Evolutionary conservation across 1,140 invertebrate genomes (phyloP).

Genomic region (Penaeus japonicus): DNA sequence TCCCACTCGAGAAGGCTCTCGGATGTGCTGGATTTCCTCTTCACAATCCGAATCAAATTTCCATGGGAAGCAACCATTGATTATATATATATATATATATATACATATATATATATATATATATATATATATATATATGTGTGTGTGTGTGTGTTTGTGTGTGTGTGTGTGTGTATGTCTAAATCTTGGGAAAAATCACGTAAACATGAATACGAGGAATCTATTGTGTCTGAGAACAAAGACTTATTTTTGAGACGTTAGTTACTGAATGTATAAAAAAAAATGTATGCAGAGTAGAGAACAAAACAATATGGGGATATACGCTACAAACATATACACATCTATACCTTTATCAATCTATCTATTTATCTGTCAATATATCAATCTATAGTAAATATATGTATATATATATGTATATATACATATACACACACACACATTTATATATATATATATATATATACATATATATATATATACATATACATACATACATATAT

Average conservation of each 20-base stretch:
- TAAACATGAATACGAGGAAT: background rate
- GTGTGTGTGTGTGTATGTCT: background rate
- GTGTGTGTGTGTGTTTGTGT: background rate
- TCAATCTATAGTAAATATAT: background rate
- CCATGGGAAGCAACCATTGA: too few relatives aligned
- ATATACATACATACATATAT: background rate
- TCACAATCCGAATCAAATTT: too few relatives aligned
- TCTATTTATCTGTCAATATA: background rate
- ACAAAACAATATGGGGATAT: background rate
- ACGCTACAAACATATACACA: background rate
- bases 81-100: background rate
- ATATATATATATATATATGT: background rate
- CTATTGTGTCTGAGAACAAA: too few relatives aligned
- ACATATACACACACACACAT: background rate
- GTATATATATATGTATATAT: too few relatives aligned
- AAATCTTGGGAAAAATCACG: background rate
- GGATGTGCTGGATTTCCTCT: too few relatives aligned
- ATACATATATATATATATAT: background rate
- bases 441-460: constrained; percentile 6
- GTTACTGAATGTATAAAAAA: background rate
- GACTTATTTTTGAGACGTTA: too few relatives aligned
- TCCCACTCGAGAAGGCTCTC: too few relatives aligned
- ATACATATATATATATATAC: background rate
- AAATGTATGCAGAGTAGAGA: background rate
- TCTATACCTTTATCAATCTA: background rate